Percentiles rank a stretch among this genome's conserved stretches.
Conservation (phyloP, 2,888 invertebrate genomes). For the Rhyacophila evoluta region DNA sequence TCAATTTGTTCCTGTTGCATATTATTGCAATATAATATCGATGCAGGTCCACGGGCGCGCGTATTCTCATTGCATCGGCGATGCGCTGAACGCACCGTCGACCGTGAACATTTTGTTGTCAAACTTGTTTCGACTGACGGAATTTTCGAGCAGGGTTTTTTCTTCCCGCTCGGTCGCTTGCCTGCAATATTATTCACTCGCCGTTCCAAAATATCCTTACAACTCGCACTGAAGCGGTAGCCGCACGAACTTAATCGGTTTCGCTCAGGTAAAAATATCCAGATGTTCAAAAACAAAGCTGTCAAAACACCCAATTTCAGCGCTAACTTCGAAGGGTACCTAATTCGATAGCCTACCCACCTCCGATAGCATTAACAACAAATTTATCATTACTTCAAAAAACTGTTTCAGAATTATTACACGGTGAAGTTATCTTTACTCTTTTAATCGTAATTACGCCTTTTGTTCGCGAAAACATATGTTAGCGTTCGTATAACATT, state of each 20-base stretch:
- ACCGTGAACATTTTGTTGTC: slow-evolving; percentile 57
- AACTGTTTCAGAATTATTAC: not conserved
- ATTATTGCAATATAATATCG: not conserved
- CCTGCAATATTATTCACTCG: not conserved
- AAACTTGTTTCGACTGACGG: slow-evolving; percentile 47
- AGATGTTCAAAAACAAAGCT: not conserved
- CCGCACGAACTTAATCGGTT: not conserved
- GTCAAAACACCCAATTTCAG: not conserved
- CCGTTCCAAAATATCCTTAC: not conserved
- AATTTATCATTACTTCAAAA: not conserved
- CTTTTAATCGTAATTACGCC: not conserved
- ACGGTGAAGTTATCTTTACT: not conserved
- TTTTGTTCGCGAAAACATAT: not conserved
- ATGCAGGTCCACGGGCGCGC: slow-evolving; percentile 57
- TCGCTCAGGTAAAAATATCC: slow-evolving; percentile 19
- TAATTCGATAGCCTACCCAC: not conserved
- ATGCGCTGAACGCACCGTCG: slow-evolving; percentile 59
- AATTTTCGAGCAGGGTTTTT: slow-evolving; percentile 34
- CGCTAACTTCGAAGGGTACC: not conserved
- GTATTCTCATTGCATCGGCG: slow-evolving; percentile 58
- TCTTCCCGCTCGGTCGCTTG: slow-evolving; percentile 21
- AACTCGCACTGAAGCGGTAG: too few relatives aligned
- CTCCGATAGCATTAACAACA: not conserved
- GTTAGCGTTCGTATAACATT: not conserved
- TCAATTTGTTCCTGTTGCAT: not conserved